Conservation (phyloP, 2,888 invertebrate species). For the Mayetiola destructor region DNA sequence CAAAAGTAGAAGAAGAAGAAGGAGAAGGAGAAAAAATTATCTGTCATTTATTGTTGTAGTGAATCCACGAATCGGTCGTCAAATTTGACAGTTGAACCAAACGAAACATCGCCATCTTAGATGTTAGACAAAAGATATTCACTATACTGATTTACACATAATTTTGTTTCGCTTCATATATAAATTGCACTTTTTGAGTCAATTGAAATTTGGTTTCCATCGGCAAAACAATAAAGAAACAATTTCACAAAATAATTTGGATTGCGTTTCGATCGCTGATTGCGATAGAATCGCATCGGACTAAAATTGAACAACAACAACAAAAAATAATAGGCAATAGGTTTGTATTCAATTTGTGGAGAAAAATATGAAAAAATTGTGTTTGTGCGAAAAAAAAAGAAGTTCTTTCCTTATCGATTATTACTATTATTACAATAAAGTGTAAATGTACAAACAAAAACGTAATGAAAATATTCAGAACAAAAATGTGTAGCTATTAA, state of each 20-base stretch:
- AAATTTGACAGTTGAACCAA: background rate
- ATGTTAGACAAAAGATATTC: constrained; percentile 13
- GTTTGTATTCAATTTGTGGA: constrained; percentile 1
- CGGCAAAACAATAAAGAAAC: too few relatives aligned
- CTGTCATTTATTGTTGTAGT: too few relatives aligned
- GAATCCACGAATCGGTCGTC: constrained; percentile 4
- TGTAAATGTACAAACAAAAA: background rate
- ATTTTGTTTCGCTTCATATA: background rate
- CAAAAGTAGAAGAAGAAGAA: too few relatives aligned
- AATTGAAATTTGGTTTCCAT: too few relatives aligned
- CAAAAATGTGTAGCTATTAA: too few relatives aligned
- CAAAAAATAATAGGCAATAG: background rate
- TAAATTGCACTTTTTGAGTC: background rate
- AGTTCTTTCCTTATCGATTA: constrained; percentile 4
- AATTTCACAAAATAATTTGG: background rate
- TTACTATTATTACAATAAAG: constrained; percentile 4
- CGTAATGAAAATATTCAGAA: background rate
- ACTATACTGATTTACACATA: background rate
- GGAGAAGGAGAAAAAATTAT: too few relatives aligned
- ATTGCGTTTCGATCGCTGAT: background rate
- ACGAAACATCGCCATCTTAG: constrained; percentile 11
- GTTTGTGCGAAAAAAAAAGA: background rate
- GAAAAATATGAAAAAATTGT: too few relatives aligned
- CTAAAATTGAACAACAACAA: too few relatives aligned
- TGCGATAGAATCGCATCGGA: background rate